Percentiles rank a stretch among this genome's conserved stretches.
phyloP scores from a whole-genome alignment of 1,140 invertebrate genomes.

The Piezodorus guildinii region DNA sequence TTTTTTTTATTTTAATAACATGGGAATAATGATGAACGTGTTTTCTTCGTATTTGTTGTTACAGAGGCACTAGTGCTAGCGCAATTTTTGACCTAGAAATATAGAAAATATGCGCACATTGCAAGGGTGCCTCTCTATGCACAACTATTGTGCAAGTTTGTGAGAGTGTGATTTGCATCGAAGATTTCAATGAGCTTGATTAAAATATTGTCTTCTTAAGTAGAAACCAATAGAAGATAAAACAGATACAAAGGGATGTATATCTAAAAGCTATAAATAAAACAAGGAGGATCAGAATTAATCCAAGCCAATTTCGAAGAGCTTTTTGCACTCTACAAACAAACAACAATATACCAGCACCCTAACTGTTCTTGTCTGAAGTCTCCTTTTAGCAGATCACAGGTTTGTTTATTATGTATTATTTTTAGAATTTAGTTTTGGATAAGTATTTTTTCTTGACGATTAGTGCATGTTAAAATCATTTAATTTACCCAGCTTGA shows the following conservation, averaged over 20 bases:
- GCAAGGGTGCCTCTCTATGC: neutral
- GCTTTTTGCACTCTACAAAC: slow-evolving; percentile 10
- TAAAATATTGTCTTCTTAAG: no score
- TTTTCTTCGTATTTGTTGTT: slow-evolving; percentile 20
- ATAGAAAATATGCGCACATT: neutral
- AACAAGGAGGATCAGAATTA: no score
- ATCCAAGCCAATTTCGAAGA: neutral
- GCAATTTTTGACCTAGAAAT: neutral
- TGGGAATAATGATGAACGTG: slow-evolving; percentile 20
- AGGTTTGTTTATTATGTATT: slow-evolving; percentile 1
- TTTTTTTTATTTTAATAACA: slow-evolving; percentile 4
- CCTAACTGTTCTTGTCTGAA: slow-evolving; percentile 6
- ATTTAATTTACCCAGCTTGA: no score
- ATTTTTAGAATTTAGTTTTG: neutral
- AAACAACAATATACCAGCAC: slow-evolving; percentile 12
- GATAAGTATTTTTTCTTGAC: neutral
- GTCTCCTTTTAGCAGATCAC: slow-evolving; percentile 1
- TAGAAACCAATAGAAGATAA: no score
- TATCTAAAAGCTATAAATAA: no score
- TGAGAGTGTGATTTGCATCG: slow-evolving; percentile 5
- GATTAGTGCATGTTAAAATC: neutral
- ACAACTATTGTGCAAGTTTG: neutral
- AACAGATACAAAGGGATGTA: no score
- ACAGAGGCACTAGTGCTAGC: slow-evolving; percentile 13
- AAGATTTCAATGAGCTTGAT: neutral